These are phyloP conservation scores for Junco hyemalis DNA, from an alignment of 2,113 vertebrate genomes.

Conservation along the genomic window DNA sequence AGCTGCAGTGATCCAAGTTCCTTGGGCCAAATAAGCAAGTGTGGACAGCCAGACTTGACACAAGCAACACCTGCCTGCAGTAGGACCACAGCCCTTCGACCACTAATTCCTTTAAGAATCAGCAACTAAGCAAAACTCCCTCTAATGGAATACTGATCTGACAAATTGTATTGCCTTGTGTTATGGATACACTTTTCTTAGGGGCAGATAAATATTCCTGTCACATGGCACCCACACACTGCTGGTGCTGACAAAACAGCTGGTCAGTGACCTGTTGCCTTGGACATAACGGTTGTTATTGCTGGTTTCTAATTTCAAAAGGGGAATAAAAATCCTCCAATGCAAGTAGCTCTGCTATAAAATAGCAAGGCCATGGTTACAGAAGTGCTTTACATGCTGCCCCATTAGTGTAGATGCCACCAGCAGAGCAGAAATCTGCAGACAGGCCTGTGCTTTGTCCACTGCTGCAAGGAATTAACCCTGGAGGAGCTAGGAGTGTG, in stretches of 20 bases:
- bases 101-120: not conserved
- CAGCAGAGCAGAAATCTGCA: constrained; percentile 2
- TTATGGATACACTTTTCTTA: not conserved
- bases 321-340: constrained; percentile 2
- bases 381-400: not conserved
- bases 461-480: not conserved
- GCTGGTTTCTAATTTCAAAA: constrained; percentile 25
- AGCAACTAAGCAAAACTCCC: not conserved
- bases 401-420: not conserved
- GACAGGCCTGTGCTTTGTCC: not conserved
- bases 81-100: not conserved
- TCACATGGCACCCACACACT: not conserved
- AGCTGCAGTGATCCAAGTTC: not conserved
- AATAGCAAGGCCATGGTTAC: not conserved
- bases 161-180: not conserved
- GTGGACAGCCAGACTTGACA: not conserved
- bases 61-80: accelerated
- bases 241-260: not conserved
- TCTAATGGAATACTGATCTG: not conserved
- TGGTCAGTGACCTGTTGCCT: not conserved
- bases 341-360: not conserved
- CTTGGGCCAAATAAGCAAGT: not conserved
- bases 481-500: not conserved
- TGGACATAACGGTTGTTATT: not conserved
- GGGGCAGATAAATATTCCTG: not conserved